A percentile compares a stretch with the other conserved stretches of the same genome.
Conservation (phyloP, 1,140 invertebrate species). For the Zaprionus capensis region DNA sequence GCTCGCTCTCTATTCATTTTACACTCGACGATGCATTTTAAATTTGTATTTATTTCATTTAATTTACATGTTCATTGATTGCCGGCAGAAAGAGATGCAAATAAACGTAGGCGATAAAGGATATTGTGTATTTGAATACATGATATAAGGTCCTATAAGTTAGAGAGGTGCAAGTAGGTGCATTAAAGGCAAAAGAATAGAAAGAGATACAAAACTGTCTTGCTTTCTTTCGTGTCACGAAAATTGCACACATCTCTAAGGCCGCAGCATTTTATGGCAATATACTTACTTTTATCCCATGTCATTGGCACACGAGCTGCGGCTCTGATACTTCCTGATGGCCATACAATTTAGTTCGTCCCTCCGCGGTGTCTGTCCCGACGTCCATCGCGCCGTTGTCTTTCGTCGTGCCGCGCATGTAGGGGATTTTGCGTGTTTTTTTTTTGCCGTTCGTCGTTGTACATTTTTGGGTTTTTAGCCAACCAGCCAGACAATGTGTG, state of each 20-base stretch:
- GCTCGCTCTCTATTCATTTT: slow-evolving; percentile 4
- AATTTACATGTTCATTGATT: slow-evolving; percentile 58
- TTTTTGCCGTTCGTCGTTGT: not conserved
- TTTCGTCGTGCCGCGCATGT: not conserved
- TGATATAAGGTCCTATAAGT: not conserved
- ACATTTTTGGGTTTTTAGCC: slow-evolving; percentile 23
- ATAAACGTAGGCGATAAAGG: not conserved
- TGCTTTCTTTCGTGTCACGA: not conserved
- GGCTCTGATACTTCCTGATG: slow-evolving; percentile 44
- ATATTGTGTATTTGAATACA: not conserved
- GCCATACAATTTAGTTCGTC: slow-evolving; percentile 23
- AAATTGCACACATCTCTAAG: not conserved
- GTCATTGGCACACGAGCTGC: slow-evolving; percentile 53
- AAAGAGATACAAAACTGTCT: not conserved
- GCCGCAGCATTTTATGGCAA: not conserved
- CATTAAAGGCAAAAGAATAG: not conserved
- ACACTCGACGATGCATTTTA: not conserved
- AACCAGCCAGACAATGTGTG: slow-evolving; percentile 23
- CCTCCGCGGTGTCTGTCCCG: not conserved
- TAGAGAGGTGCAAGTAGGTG: no score
- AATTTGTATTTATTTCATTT: slow-evolving; percentile 53
- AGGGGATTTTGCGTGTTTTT: slow-evolving; percentile 7
- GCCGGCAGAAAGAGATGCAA: not conserved
- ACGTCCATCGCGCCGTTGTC: no score
- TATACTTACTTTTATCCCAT: slow-evolving; percentile 60